Evolutionary conservation across 2,888 invertebrate species (phyloP).

Genomic region (Acleris emargana): DNA sequence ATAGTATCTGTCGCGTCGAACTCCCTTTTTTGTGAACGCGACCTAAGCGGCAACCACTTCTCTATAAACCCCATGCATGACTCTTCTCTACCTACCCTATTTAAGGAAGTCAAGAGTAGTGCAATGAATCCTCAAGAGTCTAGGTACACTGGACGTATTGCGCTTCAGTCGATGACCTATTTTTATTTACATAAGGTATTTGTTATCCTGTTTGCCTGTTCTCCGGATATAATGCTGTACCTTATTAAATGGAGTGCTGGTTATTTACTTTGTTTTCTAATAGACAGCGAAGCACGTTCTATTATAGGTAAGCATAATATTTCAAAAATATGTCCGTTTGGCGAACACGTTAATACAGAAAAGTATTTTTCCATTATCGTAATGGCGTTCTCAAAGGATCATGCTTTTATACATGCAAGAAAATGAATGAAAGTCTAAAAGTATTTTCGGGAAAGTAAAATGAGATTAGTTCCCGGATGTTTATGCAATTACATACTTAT

Average conservation of each 20-base stretch:
- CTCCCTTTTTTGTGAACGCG: no score
- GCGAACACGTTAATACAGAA: conserved; percentile 19
- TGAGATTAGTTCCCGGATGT: conserved; percentile 19
- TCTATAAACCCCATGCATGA: not conserved
- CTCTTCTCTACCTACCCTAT: not conserved
- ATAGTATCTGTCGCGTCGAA: no score
- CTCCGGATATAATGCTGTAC: conserved; percentile 26
- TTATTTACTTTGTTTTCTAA: conserved; percentile 26
- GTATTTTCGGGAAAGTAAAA: conserved; percentile 4
- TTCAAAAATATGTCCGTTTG: conserved; percentile 24
- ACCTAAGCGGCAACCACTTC: conserved; percentile 6
- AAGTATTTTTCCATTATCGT: conserved; percentile 36
- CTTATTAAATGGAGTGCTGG: conserved; percentile 31
- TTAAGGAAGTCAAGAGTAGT: conserved; percentile 5
- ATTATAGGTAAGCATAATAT: conserved; percentile 28
- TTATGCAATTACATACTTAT: not conserved
- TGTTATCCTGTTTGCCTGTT: conserved; percentile 34
- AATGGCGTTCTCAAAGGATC: conserved; percentile 35
- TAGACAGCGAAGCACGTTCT: conserved; percentile 22
- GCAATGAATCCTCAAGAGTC: conserved; percentile 27
- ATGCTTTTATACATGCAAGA: conserved; percentile 31
- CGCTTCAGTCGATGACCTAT: conserved; percentile 38
- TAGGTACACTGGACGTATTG: conserved; percentile 27
- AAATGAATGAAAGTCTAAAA: conserved; percentile 18
- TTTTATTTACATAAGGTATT: conserved; percentile 34